Base-by-base conservation (phyloP, 2,113 vertebrate genomes). In the Ptychochromis oligacanthus region DNA sequence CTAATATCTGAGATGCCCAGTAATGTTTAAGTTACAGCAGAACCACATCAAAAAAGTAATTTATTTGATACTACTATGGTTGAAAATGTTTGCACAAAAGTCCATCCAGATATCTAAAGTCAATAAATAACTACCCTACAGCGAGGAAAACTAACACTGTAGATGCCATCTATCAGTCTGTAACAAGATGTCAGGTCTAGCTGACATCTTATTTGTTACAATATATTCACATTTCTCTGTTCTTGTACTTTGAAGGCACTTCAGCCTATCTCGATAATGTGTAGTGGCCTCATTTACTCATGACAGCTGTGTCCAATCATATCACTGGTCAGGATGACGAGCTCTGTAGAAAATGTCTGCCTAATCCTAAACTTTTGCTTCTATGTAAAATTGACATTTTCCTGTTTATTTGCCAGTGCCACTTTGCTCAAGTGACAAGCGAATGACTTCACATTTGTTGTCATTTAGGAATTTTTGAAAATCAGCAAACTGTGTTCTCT, bases 241-340 rank as follows among this genome's bases (percentile, higher is more conserved):
- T 85, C 61, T 70, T 80, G 54, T 52, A 64, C 62, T 87, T 81
- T 75, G 64, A 79, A 75, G 67, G n/a, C 75, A 38, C 67, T 80
- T 88, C 13, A 77, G 54, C 52, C 38, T 70, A 86, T 91, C 64
- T 84, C 65, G 61, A 91, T 54, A 75, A 75, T 31, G 85, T 64
- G 75, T 13, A 72, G 78, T 82, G 80, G 78, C 62, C 79, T 88
- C 79, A 56, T 55, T 87, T 79, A 89, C 92, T 91, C 59, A n/a
- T 90, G 91, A 93, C 90, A 94, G 83, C 84, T 88, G 90, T 84
- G 81, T 89, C 90, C 89, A 87, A 88, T 74, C 82, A 77, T 77
- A 60, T 90, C 81, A 85, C 52, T 46, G 52, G 34, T 77, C 74
- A 67, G 24, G 17, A 87, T 81, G 79, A 90, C 81, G 77, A 56